A percentile compares a stretch with the other conserved stretches of the same genome.
Evolutionary conservation across 2,888 invertebrate genomes (phyloP).

Genomic region (Campoplex capitator): DNA sequence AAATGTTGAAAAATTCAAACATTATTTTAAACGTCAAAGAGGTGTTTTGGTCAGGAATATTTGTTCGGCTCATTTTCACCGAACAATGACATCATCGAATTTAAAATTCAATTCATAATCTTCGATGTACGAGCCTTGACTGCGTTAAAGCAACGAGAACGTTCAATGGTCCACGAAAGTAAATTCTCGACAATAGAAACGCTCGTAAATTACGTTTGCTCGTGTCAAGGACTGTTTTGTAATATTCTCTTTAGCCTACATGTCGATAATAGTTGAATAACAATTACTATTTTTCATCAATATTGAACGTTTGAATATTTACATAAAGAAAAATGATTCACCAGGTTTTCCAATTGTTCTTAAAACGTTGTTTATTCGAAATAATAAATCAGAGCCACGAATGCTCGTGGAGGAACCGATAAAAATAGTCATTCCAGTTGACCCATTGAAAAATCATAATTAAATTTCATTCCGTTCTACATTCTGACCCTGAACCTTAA

Average conservation of each 20-base stretch:
- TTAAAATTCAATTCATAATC: neutral
- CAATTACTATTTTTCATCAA: neutral
- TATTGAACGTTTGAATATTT: neutral
- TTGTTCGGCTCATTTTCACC: neutral
- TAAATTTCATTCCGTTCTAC: neutral
- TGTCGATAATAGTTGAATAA: neutral
- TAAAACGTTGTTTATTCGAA: neutral
- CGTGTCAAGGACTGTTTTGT: neutral
- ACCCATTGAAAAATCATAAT: neutral
- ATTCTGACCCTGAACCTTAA: conserved; percentile 22
- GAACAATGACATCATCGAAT: neutral
- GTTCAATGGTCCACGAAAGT: conserved; percentile 60
- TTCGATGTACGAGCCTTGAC: conserved; percentile 48
- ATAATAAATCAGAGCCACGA: neutral
- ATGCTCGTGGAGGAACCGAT: neutral
- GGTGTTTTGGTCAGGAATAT: neutral
- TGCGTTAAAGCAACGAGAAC: conserved; percentile 51
- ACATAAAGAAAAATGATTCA: neutral
- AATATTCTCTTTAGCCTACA: neutral
- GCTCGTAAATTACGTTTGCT: neutral
- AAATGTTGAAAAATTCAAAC: neutral
- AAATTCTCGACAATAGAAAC: neutral
- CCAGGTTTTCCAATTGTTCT: neutral
- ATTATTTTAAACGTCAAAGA: neutral
- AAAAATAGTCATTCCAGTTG: neutral